phyloP scores from a whole-genome alignment of 2,113 vertebrate species.

The Geothlypis trichas region DNA sequence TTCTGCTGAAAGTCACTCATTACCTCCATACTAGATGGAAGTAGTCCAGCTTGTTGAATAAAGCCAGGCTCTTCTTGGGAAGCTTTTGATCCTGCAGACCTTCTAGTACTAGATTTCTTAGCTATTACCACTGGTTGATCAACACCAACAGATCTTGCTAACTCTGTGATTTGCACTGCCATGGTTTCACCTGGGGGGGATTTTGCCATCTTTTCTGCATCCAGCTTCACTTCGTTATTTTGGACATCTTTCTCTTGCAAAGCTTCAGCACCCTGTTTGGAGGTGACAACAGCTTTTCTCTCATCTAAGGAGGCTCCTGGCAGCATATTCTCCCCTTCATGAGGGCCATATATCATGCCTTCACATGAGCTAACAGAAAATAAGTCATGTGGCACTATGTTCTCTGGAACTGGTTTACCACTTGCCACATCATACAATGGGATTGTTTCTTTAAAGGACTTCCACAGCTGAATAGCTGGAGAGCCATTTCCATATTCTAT shows the following conservation, averaged over 20 bases:
- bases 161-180: conserved; percentile 14
- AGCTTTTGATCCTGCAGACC: not conserved
- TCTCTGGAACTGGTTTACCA: conserved; percentile 49
- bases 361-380: conserved; percentile 60
- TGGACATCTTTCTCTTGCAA: conserved; percentile 38
- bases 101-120: conserved; percentile 48
- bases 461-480: conserved; percentile 63
- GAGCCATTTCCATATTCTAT: conserved; percentile 60
- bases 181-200: not conserved
- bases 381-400: not conserved
- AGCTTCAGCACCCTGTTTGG: conserved; percentile 5
- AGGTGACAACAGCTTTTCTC: not conserved
- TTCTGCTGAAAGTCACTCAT: conserved; percentile 43
- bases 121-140: conserved; percentile 5
- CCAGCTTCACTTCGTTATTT: not conserved
- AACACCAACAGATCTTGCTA: not conserved
- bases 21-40: conserved; percentile 40
- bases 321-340: conserved; percentile 12
- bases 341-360: conserved; percentile 32
- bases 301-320: conserved; percentile 37
- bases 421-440: conserved; percentile 49
- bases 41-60: conserved; percentile 23
- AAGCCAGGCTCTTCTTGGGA: conserved; percentile 15
- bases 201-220: conserved; percentile 28
- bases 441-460: conserved; percentile 71